Base-by-base conservation (phyloP, 2,797 vertebrate genomes). In the Zalophus californianus region DNA sequence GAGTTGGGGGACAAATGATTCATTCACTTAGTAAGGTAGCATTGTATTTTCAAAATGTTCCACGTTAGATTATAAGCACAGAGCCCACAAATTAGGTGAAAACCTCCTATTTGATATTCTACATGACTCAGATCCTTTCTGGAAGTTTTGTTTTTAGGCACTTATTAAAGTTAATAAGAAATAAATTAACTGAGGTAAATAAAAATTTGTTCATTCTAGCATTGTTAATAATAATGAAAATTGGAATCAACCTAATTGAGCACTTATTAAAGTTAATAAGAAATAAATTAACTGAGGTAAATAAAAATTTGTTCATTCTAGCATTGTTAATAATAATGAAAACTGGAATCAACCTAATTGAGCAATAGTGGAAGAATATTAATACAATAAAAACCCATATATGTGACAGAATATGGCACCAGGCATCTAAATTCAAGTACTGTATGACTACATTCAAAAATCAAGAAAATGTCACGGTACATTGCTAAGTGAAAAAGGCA, bases 141-240 rank as follows among this genome's bases (percentile, higher is more conserved):
- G 35, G 12, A 90, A 79, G 72, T 75, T 27, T 52, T 58, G 16
- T 32, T 68, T 52, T 78, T 20, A 78, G 11, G 4, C 8, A 75
- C 54, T 88, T 90, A 79, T 68, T 78, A 68, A 91, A 82, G 70
- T 85, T 73, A 52, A 60, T 58, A 68, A 58, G 23, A 83, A 10
- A 70, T 70, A 91, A 41, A 88, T 41, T 35, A 93, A 77, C 32
- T 32, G 52, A 88, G 1, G 20, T 44, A 58, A 80, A 77, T 87
- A 41, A 85, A 93, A 80, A 77, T 35, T 2, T 41, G 1, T 82
- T 85, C 13, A 93, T 89, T 77, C 6, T 13, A 58, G 10, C 60
- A 86, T 32, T 84, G n/a, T 50, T 85, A 70, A 44, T 87, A 78
- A 78, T 86, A 80, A 82, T 77, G 13, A 86, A 91, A 91, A 52